These are phyloP conservation scores for Tokudaia muenninki DNA, from an alignment of 2,797 vertebrate species.

Conservation along the genomic window DNA sequence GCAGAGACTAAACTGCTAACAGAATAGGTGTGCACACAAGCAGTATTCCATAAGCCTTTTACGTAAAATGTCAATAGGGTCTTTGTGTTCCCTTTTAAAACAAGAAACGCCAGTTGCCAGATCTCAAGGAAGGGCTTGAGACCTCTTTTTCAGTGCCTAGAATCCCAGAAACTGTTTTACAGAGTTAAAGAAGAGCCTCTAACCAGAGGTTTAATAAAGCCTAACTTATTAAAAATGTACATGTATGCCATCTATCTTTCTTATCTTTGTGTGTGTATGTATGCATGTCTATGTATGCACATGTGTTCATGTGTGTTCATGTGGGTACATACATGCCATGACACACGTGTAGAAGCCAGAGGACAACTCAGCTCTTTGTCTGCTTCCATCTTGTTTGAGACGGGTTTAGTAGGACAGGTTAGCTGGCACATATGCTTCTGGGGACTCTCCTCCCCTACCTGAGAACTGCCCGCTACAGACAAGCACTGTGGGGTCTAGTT, in stretches of 20 bases:
- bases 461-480: background rate
- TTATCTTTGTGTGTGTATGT: background rate
- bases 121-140: background rate
- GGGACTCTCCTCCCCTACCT: background rate
- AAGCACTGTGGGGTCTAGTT: background rate
- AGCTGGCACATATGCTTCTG: background rate
- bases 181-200: background rate
- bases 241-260: background rate
- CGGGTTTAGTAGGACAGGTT: background rate
- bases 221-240: constrained; percentile 20
- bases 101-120: constrained; percentile 36
- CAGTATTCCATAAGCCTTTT: constrained; percentile 45
- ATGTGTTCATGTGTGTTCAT: background rate
- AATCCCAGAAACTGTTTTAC: background rate
- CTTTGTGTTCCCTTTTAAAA: constrained; percentile 48
- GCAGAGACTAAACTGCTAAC: constrained; percentile 3
- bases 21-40: constrained; percentile 53
- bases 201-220: constrained; percentile 7
- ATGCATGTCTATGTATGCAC: background rate
- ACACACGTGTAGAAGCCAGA: background rate
- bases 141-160: background rate
- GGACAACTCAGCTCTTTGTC: background rate
- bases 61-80: background rate
- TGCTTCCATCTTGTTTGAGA: background rate
- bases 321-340: background rate